Evolutionary conservation across 2,797 vertebrate species (phyloP).

Genomic region (Discoglossus pictus): DNA sequence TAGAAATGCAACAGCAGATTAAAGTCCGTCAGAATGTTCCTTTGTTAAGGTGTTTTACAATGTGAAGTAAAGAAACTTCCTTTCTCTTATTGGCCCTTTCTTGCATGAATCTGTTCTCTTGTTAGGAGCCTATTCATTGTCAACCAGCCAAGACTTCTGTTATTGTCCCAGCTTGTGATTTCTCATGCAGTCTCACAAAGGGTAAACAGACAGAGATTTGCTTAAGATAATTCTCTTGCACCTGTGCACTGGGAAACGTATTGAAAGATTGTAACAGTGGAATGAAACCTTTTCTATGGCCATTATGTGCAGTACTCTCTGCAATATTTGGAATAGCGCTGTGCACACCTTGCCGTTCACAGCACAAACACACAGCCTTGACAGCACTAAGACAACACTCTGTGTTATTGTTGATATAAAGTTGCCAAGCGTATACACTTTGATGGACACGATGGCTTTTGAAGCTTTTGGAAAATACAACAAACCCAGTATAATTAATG

Average conservation of each 20-base stretch:
- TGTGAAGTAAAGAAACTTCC: conserved; percentile 35
- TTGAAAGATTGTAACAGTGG: conserved; percentile 40
- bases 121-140: conserved; percentile 50
- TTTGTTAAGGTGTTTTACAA: conserved; percentile 35
- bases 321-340: conserved; percentile 42
- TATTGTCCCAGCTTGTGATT: conserved; percentile 37
- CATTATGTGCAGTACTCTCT: conserved; percentile 22
- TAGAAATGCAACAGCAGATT: conserved; percentile 2
- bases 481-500: too few species aligned
- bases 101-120: conserved; percentile 27
- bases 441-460: too few species aligned
- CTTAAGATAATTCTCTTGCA: conserved; percentile 52
- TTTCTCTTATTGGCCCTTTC: conserved; percentile 29
- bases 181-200: conserved; percentile 49
- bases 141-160: conserved; percentile 47
- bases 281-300: conserved; percentile 30
- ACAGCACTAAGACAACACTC: conserved; percentile 37
- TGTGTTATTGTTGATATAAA: conserved; percentile 37
- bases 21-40: conserved; percentile 24
- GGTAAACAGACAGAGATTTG: conserved; percentile 50
- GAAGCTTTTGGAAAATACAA: too few species aligned
- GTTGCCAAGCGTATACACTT: conserved; percentile 34
- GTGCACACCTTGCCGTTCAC: conserved; percentile 41
- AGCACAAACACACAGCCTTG: conserved; percentile 43
- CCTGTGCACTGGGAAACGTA: conserved; percentile 35